phyloP scores from a whole-genome alignment of 2,888 invertebrate genomes.

The Ceramica pisi region DNA sequence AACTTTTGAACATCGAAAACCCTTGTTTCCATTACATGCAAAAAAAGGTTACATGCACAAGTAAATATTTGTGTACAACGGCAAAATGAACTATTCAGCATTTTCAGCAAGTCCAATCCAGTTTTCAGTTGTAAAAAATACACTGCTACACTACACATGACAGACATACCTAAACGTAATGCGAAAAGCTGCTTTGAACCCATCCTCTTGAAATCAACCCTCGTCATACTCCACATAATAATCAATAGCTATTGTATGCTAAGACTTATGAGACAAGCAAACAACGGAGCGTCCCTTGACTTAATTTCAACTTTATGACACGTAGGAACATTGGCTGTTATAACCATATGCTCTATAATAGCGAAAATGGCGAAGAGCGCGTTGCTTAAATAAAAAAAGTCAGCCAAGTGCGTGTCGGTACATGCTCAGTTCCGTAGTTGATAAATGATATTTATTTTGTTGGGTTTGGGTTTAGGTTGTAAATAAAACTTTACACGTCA shows the following conservation, averaged over 20 bases:
- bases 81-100: too few relatives aligned
- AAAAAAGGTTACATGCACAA: not conserved
- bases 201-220: slow-evolving; percentile 29
- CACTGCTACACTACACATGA: not conserved
- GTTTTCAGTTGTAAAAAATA: not conserved
- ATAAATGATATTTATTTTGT: too few relatives aligned
- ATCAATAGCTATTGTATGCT: slow-evolving; percentile 10
- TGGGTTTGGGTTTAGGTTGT: too few relatives aligned
- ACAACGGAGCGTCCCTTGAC: not conserved
- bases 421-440: too few relatives aligned
- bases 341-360: not conserved
- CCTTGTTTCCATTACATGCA: not conserved
- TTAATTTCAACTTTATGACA: not conserved
- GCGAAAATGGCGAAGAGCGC: not conserved
- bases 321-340: not conserved
- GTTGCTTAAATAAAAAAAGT: too few relatives aligned
- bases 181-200: not conserved
- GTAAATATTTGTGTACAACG: not conserved
- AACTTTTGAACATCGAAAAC: too few relatives aligned
- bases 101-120: not conserved
- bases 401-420: too few relatives aligned
- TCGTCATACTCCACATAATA: slow-evolving; percentile 16
- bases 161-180: not conserved
- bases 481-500: too few relatives aligned
- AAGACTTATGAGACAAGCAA: slow-evolving; percentile 18